Evolutionary conservation across 2,888 invertebrate genomes (phyloP).

Genomic region (Parapristionchus giblindavisi): DNA sequence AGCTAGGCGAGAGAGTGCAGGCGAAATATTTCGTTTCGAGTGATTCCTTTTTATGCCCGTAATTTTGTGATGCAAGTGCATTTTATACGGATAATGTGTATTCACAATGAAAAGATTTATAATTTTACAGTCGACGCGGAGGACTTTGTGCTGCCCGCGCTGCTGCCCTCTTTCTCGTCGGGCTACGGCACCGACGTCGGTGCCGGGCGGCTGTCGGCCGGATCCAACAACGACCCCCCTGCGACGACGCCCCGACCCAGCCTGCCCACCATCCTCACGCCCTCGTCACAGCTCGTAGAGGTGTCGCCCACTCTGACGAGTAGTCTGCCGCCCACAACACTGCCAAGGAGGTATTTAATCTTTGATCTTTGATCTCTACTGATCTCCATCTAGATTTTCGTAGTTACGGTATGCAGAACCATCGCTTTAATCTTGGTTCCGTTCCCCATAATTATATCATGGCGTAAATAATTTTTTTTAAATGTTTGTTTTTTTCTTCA

Average conservation of each 20-base stretch:
- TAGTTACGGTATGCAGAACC: background rate
- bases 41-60: too few relatives aligned
- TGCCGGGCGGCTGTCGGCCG: background rate
- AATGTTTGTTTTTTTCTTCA: background rate
- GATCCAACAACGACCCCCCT: background rate
- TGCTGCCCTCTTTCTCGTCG: background rate
- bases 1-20: too few relatives aligned
- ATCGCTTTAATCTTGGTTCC: too few relatives aligned
- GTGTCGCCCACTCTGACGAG: background rate
- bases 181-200: background rate
- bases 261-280: conserved; percentile 19
- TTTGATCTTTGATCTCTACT: background rate
- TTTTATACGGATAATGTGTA: too few relatives aligned
- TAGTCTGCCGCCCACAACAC: background rate
- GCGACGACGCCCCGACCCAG: background rate
- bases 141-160: conserved; percentile 1
- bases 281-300: conserved; percentile 11
- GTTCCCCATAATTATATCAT: too few relatives aligned
- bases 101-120: background rate
- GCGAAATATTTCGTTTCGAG: too few relatives aligned
- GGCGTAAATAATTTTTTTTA: too few relatives aligned
- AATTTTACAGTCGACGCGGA: conserved; percentile 13
- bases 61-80: background rate
- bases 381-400: background rate
- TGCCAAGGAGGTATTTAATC: conserved; percentile 18